These are phyloP conservation scores for Drosophila pseudoobscura DNA, from an alignment of 1,140 invertebrate species.

Conservation along the genomic window DNA sequence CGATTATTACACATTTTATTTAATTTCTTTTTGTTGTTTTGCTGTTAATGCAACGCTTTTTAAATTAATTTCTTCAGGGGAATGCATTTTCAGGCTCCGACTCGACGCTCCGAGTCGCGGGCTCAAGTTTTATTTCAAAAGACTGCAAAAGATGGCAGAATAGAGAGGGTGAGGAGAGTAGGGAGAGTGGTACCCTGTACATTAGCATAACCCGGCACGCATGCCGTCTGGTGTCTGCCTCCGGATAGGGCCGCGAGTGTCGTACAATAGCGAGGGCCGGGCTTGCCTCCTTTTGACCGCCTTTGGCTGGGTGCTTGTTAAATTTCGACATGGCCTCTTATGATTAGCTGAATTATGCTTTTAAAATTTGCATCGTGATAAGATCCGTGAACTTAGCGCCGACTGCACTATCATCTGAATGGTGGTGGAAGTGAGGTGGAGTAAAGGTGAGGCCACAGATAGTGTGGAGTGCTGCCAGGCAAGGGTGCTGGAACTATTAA, in stretches of 20 bases:
- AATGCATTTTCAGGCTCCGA: slow-evolving; percentile 47
- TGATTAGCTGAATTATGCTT: slow-evolving; percentile 77
- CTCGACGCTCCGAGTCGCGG: slow-evolving; percentile 15
- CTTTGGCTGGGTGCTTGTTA: slow-evolving; percentile 49
- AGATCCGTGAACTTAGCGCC: slow-evolving; percentile 53
- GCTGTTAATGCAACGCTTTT: slow-evolving; percentile 71
- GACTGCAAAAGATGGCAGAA: slow-evolving; percentile 11
- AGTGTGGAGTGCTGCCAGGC: too few species aligned
- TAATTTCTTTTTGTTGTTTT: slow-evolving; percentile 68
- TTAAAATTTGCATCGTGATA: slow-evolving; percentile 72
- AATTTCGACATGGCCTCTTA: slow-evolving; percentile 75
- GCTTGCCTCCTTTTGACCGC: slow-evolving; percentile 4
- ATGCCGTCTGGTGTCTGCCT: slow-evolving; percentile 46
- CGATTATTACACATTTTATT: slow-evolving; percentile 71
- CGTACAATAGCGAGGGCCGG: background rate
- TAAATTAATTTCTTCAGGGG: slow-evolving; percentile 67
- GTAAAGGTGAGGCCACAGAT: too few species aligned
- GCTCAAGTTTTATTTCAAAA: slow-evolving; percentile 23
- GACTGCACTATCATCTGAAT: slow-evolving; percentile 39
- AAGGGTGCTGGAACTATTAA: slow-evolving; percentile 27
- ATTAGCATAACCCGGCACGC: slow-evolving; percentile 77
- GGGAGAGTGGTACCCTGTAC: slow-evolving; percentile 23
- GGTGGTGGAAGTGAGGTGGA: background rate
- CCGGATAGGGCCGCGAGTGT: background rate
- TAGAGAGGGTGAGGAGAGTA: slow-evolving; percentile 21